Evolutionary conservation across 2,888 invertebrate genomes (phyloP).

Genomic region (Blera fallax): DNA sequence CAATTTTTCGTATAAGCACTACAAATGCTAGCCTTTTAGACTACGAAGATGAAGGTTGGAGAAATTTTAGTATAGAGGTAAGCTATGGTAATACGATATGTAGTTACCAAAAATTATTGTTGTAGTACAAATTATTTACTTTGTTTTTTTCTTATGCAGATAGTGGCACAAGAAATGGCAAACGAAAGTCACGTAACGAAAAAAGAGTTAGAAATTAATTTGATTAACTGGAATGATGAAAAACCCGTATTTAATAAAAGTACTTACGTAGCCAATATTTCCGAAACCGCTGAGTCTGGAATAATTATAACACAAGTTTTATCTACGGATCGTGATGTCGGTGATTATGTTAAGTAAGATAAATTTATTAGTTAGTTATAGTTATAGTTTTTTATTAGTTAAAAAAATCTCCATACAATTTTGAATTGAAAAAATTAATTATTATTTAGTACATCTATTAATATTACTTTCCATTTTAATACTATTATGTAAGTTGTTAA

Average conservation of each 20-base stretch:
- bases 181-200: constrained; percentile 77
- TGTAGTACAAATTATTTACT: neutral
- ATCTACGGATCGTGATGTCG: constrained; percentile 86
- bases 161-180: constrained; percentile 78
- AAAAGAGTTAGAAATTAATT: constrained; percentile 82
- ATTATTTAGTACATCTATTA: too few species aligned
- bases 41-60: constrained; percentile 84
- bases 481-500: too few species aligned
- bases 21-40: constrained; percentile 83
- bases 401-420: too few species aligned
- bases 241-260: constrained; percentile 84
- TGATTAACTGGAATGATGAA: constrained; percentile 88
- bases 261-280: constrained; percentile 80
- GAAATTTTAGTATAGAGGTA: constrained; percentile 81
- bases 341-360: constrained; percentile 84
- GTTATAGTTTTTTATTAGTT: too few species aligned
- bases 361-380: too few species aligned
- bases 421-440: too few species aligned
- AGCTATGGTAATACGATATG: too few species aligned
- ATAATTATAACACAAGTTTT: constrained; percentile 83
- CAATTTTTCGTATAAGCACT: constrained; percentile 84
- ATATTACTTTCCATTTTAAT: too few species aligned
- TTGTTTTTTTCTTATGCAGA: constrained; percentile 75
- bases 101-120: too few species aligned
- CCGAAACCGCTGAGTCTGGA: constrained; percentile 84